Evolutionary conservation across 1,140 invertebrate genomes (phyloP), one percentile per base, ranked within the genome.

Genomic region (Diuraphis noxia): DNA sequence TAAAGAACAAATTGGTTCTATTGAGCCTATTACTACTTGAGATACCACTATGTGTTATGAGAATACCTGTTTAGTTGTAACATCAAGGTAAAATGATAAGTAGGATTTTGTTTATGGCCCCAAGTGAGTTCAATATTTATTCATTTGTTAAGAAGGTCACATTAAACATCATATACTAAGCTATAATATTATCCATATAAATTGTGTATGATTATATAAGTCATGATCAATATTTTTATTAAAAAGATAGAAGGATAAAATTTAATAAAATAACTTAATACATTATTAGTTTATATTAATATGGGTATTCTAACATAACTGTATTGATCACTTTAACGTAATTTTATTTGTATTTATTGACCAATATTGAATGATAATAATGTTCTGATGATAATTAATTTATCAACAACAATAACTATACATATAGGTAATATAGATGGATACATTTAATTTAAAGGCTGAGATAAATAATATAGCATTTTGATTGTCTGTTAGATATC

Each of bases 51-150:
- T 63, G n/a, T 72, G 8, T 43, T 43, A 46, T 79, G n/a, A 82
- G 40, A 91, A 91, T 91, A 81, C 89, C 46, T 49, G 89, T 91
- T 91, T 91, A 91, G 43, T 81, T 30, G 21, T 91, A 49, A 36
- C 38, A 91, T 81, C 89, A 91, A 91, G 89, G 89, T 91, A 40
- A 86, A 88, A 88, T 63, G 49, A 88, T 88, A 88, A 88, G 49
- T 88, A 88, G 49, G 86, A 88, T 88, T 88, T 88, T 88, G 86
- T 63, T 90, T 90, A 40, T 79, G 43, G 88, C 63, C 63, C 56
- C 88, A 30, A 90, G n/a, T 46, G 63, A 88, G 86, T 88, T 63
- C 49, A 63, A 2, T 88, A 88, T 88, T 88, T 88, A 88, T 88
- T 56, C 34, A n/a, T 89, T 77, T 46, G 40, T 90, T 13, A 79